Evolutionary conservation across 2,113 vertebrate genomes (phyloP), one percentile per base, ranked within the genome.

Genomic region (Ancistrus triradiatus): DNA sequence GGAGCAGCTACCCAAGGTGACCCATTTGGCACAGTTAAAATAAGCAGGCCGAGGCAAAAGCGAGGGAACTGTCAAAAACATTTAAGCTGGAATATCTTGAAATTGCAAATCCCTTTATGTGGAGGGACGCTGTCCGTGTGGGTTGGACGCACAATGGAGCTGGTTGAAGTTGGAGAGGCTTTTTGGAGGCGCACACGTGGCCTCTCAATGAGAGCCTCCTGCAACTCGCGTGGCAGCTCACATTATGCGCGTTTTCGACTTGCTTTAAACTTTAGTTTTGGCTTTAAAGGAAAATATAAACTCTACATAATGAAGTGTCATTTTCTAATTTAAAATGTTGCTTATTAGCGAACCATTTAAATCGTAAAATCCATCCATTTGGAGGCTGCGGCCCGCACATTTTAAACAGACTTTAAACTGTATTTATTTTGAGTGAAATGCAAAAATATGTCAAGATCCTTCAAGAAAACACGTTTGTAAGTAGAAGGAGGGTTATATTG

Each of bases 11-110:
- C 95, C 95, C 95, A 98, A 98, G 91, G 93, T 97, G 94, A 98
- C 95, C 95, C 94, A 93, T 97, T 98, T 98, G 95, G 95, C 95
- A 98, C 95, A 96, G 94, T 93, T 94, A 93, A 97, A 95, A 97
- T 96, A 95, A 95, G 92, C 93, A 92, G 88, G 92, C 93, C 91
- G 90, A 85, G 84, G 95, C 93, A 92, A 92, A 93, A 95, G 95
- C 93, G 93, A 91, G 93, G 94, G 94, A 97, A 95, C 95, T 98
- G 95, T 98, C 95, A 98, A 93, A 97, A 98, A 95, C 95, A 93
- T 98, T 98, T 98, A 98, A 95, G 95, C 93, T 95, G 89, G 91
- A 95, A 97, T 98, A 98, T 97, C 95, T 98, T 98, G 95, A 98
- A 95, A 97, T 94, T 97, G 95, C 95, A 98, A 98, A 98, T 98